Evolutionary conservation across 2,113 vertebrate species (phyloP), one percentile per base, ranked within the genome.

Genomic region (Cyanoramphus novaezelandiae): DNA sequence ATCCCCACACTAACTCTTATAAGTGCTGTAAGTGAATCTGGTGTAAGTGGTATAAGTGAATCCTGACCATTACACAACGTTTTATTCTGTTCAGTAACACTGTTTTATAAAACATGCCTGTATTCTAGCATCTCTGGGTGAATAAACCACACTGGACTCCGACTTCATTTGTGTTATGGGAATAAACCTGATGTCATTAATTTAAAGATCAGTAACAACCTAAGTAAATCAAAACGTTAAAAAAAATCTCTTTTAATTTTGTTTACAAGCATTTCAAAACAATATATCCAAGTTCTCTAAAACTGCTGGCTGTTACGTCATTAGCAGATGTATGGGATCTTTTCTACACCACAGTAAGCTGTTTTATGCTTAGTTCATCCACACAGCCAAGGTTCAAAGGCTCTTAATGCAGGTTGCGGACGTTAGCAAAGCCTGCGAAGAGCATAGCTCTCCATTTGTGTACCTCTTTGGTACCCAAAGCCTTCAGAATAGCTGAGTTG

Each of bases 351-450:
- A 59, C 23, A 62, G 14, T 41, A 50, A 39, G 13, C 24, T 41
- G 25, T 6, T 82, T 65, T 31, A 4, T 4, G 24, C 29, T 64
- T 47, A 17, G 6, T 62, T 85, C 29, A 28, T 8, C n/a, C 52
- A 44, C 3, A 1, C 27, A 62, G 24, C 24, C 18, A 11, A 16
- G 15, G 44, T 52, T 79, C 35, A 49, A 60, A 71, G 23, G 2
- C 37, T 44, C 29, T 37, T 39, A 55, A 1, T 0, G 7, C 18
- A 28, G 15, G 10, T 17, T 3, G 0, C 1, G 10, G 80, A 23
- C 5, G 7, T 33, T 29, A 60, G 27, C 19, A 27, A 78, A 94
- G 57, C 43, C 70, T 52, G 23, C 9, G 37, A 64, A 23, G 37
- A 6, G 17, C 24, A 35, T 23, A 67, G 20, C 6, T 50, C 50